Conservation (phyloP, 1,140 invertebrate species). For the Dreissena rostriformis region DNA sequence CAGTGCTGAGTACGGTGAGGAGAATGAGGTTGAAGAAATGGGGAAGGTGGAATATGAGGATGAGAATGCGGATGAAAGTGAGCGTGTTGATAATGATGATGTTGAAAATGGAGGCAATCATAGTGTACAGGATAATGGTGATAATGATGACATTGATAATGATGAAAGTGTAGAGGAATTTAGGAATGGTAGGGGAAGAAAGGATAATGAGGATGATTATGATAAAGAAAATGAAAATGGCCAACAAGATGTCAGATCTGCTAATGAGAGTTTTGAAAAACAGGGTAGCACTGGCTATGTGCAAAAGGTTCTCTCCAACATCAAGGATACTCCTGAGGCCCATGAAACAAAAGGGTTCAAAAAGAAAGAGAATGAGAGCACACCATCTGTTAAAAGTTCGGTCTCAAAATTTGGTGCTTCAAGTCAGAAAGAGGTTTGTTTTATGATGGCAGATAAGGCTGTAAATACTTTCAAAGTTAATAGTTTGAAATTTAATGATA, state of each 20-base stretch:
- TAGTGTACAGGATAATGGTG: background rate
- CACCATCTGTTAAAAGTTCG: conserved; percentile 1
- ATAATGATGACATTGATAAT: background rate
- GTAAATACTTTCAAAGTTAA: too few species aligned
- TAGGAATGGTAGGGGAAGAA: background rate
- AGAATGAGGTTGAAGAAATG: conserved; percentile 1
- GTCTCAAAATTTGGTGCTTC: conserved; percentile 39
- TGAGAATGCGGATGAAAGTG: background rate
- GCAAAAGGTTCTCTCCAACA: background rate
- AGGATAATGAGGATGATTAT: conserved; percentile 3
- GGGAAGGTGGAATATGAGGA: background rate
- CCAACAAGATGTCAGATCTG: background rate
- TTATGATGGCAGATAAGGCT: background rate
- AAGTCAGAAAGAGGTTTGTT: conserved; percentile 30
- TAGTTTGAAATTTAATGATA: too few species aligned
- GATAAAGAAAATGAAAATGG: conserved; percentile 1
- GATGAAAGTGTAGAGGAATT: background rate
- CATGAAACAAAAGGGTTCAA: background rate
- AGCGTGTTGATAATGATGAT: background rate
- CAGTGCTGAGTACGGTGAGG: background rate
- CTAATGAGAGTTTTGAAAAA: conserved; percentile 15
- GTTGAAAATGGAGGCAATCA: background rate
- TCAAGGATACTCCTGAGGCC: too few species aligned
- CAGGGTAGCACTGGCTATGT: background rate
- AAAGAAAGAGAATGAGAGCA: too few species aligned